Evolutionary conservation across 1,140 invertebrate genomes (phyloP).

Genomic region (Drosophila suzukii): DNA sequence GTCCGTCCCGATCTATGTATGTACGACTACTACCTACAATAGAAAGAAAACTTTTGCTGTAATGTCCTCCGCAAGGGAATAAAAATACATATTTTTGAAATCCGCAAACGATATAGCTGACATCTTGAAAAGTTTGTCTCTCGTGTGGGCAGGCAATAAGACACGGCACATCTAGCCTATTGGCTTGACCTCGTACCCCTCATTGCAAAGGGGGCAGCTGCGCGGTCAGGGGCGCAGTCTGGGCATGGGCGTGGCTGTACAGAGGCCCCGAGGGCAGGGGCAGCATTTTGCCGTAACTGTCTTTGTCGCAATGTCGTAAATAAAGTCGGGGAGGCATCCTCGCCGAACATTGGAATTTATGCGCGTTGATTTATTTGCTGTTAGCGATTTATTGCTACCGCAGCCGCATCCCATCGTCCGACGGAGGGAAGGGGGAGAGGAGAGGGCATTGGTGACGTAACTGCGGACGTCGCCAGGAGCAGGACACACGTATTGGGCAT

Average conservation of each 20-base stretch:
- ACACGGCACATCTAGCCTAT: neutral
- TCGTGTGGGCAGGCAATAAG: neutral
- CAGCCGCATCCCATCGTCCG: slow-evolving; percentile 62
- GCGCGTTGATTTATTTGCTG: slow-evolving; percentile 84
- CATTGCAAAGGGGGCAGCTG: neutral
- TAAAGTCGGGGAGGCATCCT: slow-evolving; percentile 76
- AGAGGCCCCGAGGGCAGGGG: slow-evolving; percentile 26
- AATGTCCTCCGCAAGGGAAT: too few relatives aligned
- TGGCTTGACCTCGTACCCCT: slow-evolving; percentile 35
- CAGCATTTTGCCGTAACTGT: slow-evolving; percentile 76
- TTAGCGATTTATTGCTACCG: slow-evolving; percentile 84
- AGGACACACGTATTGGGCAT: slow-evolving; percentile 77
- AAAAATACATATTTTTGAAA: neutral
- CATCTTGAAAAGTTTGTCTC: neutral
- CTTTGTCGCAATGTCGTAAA: slow-evolving; percentile 82
- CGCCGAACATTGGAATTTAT: slow-evolving; percentile 83
- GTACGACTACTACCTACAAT: too few relatives aligned
- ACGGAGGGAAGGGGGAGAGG: slow-evolving; percentile 1
- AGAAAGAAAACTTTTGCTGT: too few relatives aligned
- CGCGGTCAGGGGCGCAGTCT: slow-evolving; percentile 12
- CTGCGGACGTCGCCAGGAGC: slow-evolving; percentile 50
- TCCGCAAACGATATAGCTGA: neutral
- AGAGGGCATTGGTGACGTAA: slow-evolving; percentile 52
- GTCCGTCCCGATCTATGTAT: too few relatives aligned
- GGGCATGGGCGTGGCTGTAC: slow-evolving; percentile 17